Evolutionary conservation across 2,888 invertebrate genomes (phyloP).

Genomic region (Rambutsinella grinnellia): DNA sequence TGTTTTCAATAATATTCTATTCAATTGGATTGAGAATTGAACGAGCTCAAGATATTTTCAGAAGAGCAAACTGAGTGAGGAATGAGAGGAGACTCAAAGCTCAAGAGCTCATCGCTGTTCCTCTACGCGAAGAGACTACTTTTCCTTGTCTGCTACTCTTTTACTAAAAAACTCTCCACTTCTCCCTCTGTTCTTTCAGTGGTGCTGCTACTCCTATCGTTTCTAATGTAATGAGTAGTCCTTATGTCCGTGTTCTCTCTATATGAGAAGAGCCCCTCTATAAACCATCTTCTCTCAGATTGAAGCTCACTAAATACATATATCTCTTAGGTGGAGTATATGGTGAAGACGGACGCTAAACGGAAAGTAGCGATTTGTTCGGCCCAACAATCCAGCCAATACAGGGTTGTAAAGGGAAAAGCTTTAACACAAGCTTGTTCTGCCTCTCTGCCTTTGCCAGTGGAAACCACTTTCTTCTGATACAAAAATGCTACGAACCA

Average conservation of each 20-base stretch:
- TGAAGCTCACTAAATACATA: neutral
- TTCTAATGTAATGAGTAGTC: conserved; percentile 51
- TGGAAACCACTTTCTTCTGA: too few relatives aligned
- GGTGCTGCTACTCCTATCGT: conserved; percentile 47
- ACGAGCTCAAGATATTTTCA: conserved; percentile 54
- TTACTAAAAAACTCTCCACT: neutral
- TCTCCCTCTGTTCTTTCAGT: neutral
- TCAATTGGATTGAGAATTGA: conserved; percentile 54
- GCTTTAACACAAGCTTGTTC: too few relatives aligned
- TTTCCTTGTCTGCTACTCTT: conserved; percentile 1
- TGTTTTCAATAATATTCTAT: conserved; percentile 56
- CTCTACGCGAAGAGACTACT: conserved; percentile 7
- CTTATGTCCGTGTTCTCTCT: conserved; percentile 38
- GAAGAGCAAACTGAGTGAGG: conserved; percentile 48
- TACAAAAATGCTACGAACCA: too few relatives aligned
- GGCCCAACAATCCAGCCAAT: neutral
- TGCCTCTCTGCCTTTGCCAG: too few relatives aligned
- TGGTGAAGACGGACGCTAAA: neutral
- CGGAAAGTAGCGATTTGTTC: neutral
- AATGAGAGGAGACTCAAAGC: conserved; percentile 56
- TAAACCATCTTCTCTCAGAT: neutral
- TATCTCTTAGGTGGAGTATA: too few relatives aligned
- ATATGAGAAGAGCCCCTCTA: neutral
- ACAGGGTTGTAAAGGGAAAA: neutral
- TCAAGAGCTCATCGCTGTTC: conserved; percentile 55